These are phyloP conservation scores for Bradypodion pumilum DNA, from an alignment of 2,797 vertebrate species.

Conservation along the genomic window DNA sequence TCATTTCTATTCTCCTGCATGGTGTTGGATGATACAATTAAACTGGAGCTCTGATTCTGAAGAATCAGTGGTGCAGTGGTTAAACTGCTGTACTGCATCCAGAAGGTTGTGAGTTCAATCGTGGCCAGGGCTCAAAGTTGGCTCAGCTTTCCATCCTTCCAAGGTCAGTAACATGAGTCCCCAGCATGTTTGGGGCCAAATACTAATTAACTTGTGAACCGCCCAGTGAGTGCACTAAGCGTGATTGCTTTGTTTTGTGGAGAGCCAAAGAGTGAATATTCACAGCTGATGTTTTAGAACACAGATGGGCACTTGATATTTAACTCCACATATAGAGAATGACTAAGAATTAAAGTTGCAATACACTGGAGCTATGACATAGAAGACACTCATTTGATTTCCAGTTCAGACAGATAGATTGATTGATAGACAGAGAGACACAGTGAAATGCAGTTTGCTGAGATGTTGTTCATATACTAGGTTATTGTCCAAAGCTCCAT, in stretches of 20 bases:
- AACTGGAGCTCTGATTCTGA: no score
- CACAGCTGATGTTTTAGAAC: background rate
- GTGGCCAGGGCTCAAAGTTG: no score
- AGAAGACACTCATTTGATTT: background rate
- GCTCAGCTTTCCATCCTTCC: no score
- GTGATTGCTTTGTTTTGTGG: no score
- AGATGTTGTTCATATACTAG: background rate
- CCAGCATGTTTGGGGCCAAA: no score
- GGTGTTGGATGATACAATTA: rapidly evolving
- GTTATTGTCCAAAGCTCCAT: background rate
- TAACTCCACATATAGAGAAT: background rate
- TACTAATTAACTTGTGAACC: no score
- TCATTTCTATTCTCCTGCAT: constrained; percentile 10
- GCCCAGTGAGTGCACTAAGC: no score
- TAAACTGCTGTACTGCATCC: no score
- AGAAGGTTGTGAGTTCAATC: no score
- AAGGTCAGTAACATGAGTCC: no score
- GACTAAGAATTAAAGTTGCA: background rate
- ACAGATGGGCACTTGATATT: background rate
- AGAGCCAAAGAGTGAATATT: no score
- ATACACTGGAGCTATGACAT: background rate
- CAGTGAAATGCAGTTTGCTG: background rate
- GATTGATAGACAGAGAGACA: background rate
- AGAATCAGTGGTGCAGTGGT: no score
- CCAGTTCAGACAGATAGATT: background rate